A percentile compares a stretch with the other conserved stretches of the same genome.
These are phyloP conservation scores for Hormaphis cornu DNA, from an alignment of 1,140 invertebrate species.

Conservation along the genomic window DNA sequence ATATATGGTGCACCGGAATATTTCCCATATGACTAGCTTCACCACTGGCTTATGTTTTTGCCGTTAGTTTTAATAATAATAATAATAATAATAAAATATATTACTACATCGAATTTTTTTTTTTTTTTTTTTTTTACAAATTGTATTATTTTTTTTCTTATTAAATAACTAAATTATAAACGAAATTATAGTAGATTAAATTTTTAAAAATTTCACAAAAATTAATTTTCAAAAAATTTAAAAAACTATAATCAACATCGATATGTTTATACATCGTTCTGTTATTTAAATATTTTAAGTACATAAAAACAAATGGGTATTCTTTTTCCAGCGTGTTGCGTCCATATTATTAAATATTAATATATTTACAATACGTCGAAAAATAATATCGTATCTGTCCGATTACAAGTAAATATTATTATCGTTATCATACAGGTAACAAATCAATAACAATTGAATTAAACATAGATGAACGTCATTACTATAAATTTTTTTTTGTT, in stretches of 20 bases:
- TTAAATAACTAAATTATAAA: not conserved
- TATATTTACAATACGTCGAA: conserved; percentile 14
- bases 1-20: conserved; percentile 29
- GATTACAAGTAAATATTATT: not conserved
- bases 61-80: too few species aligned
- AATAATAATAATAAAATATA: too few species aligned
- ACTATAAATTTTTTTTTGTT: not conserved
- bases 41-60: conserved; percentile 10
- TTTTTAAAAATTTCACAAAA: conserved; percentile 14
- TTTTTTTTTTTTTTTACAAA: not conserved
- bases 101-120: not conserved
- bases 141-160: not conserved
- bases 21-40: conserved; percentile 30
- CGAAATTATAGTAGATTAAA: not conserved
- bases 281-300: conserved; percentile 20
- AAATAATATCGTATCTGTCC: conserved; percentile 23
- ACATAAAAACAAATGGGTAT: conserved; percentile 6
- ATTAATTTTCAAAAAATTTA: not conserved
- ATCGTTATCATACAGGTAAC: conserved; percentile 8
- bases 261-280: conserved; percentile 23
- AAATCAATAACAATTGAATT: conserved; percentile 25
- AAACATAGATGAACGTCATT: conserved; percentile 25
- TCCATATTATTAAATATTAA: too few species aligned
- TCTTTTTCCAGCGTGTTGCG: not conserved
- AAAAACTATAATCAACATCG: conserved; percentile 14